phyloP scores from a whole-genome alignment of 1,140 invertebrate species.

The Polypedilum pembai region DNA sequence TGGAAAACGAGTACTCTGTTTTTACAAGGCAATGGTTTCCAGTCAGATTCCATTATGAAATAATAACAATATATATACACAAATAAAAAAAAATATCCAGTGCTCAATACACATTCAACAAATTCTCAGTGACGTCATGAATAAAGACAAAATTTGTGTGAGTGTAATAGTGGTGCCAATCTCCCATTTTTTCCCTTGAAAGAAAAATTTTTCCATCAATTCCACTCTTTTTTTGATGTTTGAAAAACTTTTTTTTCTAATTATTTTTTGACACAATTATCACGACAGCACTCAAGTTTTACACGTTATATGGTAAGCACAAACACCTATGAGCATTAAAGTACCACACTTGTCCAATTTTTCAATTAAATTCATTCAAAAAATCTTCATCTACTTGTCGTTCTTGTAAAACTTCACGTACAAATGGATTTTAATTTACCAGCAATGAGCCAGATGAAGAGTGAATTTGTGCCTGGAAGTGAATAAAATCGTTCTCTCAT shows the following conservation, averaged over 20 bases:
- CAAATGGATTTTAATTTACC: slow-evolving; percentile 22
- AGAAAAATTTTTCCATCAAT: slow-evolving; percentile 15
- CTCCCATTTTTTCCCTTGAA: slow-evolving; percentile 25
- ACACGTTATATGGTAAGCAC: not conserved
- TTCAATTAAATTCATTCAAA: slow-evolving; percentile 22
- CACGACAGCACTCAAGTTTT: not conserved
- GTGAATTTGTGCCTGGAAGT: not conserved
- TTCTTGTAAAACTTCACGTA: slow-evolving; percentile 27
- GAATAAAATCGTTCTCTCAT: not conserved
- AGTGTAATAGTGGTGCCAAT: not conserved
- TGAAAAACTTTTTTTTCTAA: not conserved
- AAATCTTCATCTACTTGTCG: slow-evolving; percentile 11
- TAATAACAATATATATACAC: not conserved
- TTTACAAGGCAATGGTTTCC: not conserved
- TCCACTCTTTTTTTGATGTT: not conserved
- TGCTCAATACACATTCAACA: slow-evolving; percentile 9
- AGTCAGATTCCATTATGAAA: not conserved
- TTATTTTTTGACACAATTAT: not conserved
- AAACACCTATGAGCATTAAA: not conserved
- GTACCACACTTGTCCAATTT: not conserved
- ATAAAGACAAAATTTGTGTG: not conserved
- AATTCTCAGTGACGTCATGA: not conserved
- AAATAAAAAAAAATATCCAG: not conserved
- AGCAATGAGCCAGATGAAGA: not conserved
- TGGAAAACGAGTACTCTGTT: not conserved